phyloP scores from a whole-genome alignment of 2,888 invertebrate genomes.

The Lithophane socia region DNA sequence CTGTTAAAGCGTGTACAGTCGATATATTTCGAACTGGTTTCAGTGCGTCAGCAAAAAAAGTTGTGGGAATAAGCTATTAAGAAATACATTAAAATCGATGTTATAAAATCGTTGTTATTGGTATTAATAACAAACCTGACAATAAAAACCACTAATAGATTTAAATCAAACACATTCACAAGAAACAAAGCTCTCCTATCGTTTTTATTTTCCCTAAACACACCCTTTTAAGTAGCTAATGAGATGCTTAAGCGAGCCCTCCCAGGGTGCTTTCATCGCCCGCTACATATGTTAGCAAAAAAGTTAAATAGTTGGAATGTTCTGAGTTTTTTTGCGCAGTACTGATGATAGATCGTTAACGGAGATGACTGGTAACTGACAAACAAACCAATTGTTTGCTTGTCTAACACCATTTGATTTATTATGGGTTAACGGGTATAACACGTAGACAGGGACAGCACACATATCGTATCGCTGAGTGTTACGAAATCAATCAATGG shows the following conservation, averaged over 20 bases:
- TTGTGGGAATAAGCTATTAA: not conserved
- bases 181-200: conserved; percentile 43
- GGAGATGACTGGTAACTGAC: conserved; percentile 80
- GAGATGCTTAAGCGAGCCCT: conserved; percentile 74
- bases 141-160: conserved; percentile 38
- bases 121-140: conserved; percentile 23
- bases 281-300: conserved; percentile 70
- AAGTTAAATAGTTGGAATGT: conserved; percentile 74
- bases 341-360: conserved; percentile 78
- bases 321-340: conserved; percentile 78
- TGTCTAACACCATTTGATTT: conserved; percentile 82
- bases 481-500: conserved; percentile 63
- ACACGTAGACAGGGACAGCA: conserved; percentile 44
- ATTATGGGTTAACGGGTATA: conserved; percentile 71
- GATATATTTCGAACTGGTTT: conserved; percentile 1
- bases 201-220: conserved; percentile 51
- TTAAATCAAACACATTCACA: conserved; percentile 40
- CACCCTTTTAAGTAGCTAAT: conserved; percentile 73
- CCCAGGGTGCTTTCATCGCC: conserved; percentile 78
- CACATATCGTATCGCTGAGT: conserved; percentile 60
- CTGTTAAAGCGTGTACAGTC: conserved; percentile 24
- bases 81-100: not conserved
- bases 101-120: not conserved
- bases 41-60: conserved; percentile 20
- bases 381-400: conserved; percentile 84